Base-by-base conservation (phyloP, 1,140 invertebrate genomes). In the Matsumurasca onukii region DNA sequence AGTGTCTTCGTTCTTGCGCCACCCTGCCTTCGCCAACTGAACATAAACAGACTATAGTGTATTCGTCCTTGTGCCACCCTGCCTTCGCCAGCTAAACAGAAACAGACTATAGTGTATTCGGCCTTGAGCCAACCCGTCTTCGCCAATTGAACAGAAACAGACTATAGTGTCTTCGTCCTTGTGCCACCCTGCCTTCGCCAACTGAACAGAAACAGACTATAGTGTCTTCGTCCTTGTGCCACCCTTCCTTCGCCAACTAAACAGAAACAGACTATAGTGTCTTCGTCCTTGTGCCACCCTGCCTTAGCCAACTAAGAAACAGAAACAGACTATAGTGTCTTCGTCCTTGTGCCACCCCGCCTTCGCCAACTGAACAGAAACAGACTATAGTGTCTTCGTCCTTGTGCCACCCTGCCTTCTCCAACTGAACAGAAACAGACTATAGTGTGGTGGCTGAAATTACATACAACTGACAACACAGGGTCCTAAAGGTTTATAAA, bases 161-260 rank as follows among this genome's bases (percentile, higher is more conserved):
- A 17, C n/a, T n/a, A n/a, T n/a, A n/a, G n/a, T n/a, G n/a, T n/a
- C n/a, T 70, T 94, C 55, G 22, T 59, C 55, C 27, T 59, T 59
- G 1, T 22, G 24, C 55, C 55, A 59, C 15, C 55, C 55, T 59
- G 55, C 55, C 29, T 59, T 59, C 20, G n/a, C 3, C 17, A 59
- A 27, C 55, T 59, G 29, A 45, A 9, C 9, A 45, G 9, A 12
- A 45, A 45, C 34, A 45, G 9, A 17, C n/a, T n/a, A n/a, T n/a
- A n/a, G n/a, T n/a, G n/a, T n/a, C n/a, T 70, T 94, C 55, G 22
- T 59, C 55, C 27, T 59, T 59, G 1, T 22, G 24, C 55, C 55
- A 59, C 15, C 55, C 55, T 59, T 22, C 55, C 29, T 59, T 59
- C 20, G n/a, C 3, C 17, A 59, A 27, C 55, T 59, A 59, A 45